Base-by-base conservation (phyloP, 2,113 vertebrate genomes). In the Chaenocephalus aceratus region DNA sequence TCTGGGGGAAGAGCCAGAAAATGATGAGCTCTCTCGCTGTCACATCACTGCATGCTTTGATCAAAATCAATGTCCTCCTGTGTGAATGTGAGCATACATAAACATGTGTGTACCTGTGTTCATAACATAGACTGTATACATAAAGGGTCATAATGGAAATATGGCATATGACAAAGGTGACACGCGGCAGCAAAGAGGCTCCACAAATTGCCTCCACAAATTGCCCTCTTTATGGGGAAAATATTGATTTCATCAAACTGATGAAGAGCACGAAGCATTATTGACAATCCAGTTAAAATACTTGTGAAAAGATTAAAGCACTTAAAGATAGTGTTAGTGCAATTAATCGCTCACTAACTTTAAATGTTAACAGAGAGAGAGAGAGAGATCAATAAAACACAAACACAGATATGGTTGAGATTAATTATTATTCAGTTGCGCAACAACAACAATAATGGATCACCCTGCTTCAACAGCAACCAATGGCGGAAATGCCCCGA, bases 211-310 rank as follows among this genome's bases (percentile, higher is more conserved):
- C 21, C n/a, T 49, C 14, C 74, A 69, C 67, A 82, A 88, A 86
- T 80, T 58, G 46, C 72, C 52, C 34, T 70, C 52, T 36, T 79
- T 79, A 79, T 77, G 14, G 58, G 58, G 54, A 67, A 71, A 80
- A 62, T 77, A 89, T 76, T 82, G 79, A 91, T 91, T 88, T 72
- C 1, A 48, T 74, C 36, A 75, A 85, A 90, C 21, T 61, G 67
- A 11, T 53, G 53, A 75, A 41, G 56, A 75, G 0, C 58, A 81
- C 66, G 54, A 58, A 63, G 46, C 11, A 51, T 83, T 83, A 86
- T 89, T 83, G 88, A 86, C 75, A 76, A 76, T 80, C 34, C 64
- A 69, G 69, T 83, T 88, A 81, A 88, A 88, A 82, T 36, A 71
- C 72, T 61, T 69, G 68, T 68, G 72, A 89, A 83, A 81, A 87